These are phyloP conservation scores for Zygothrica quintamaculata DNA, from an alignment of 2,888 invertebrate genomes.

Conservation along the genomic window DNA sequence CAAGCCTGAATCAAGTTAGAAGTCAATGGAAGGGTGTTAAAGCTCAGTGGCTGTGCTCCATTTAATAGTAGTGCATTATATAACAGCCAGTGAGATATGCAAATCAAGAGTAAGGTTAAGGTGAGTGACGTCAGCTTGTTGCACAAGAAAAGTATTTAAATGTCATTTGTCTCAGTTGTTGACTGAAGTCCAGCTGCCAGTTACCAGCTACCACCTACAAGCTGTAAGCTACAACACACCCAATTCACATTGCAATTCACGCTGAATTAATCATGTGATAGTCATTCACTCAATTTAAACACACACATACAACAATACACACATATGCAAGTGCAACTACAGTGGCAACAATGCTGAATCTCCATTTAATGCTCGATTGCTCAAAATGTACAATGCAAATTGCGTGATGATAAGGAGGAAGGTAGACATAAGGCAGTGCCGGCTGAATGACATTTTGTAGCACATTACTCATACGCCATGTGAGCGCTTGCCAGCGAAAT, in stretches of 20 bases:
- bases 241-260: slow-evolving; percentile 30
- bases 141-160: slow-evolving; percentile 12
- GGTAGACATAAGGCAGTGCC: background rate
- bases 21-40: too few species aligned
- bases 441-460: slow-evolving; percentile 34
- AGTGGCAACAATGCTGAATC: slow-evolving; percentile 46
- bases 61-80: too few species aligned
- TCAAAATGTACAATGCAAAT: slow-evolving; percentile 55
- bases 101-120: slow-evolving; percentile 3
- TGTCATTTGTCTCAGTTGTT: slow-evolving; percentile 33
- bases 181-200: slow-evolving; percentile 4
- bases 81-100: slow-evolving; percentile 12
- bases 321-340: background rate
- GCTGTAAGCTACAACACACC: slow-evolving; percentile 18
- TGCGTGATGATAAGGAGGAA: slow-evolving; percentile 10
- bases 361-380: slow-evolving; percentile 59
- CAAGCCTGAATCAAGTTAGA: too few species aligned
- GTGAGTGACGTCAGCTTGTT: slow-evolving; percentile 17
- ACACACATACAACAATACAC: slow-evolving; percentile 10
- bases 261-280: slow-evolving; percentile 63
- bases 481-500: slow-evolving; percentile 52
- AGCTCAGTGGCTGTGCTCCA: too few species aligned
- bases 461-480: slow-evolving; percentile 72
- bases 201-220: too few species aligned
- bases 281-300: slow-evolving; percentile 51